Conservation (phyloP, 2,797 vertebrate genomes). For the Chiloscyllium punctatum region DNA sequence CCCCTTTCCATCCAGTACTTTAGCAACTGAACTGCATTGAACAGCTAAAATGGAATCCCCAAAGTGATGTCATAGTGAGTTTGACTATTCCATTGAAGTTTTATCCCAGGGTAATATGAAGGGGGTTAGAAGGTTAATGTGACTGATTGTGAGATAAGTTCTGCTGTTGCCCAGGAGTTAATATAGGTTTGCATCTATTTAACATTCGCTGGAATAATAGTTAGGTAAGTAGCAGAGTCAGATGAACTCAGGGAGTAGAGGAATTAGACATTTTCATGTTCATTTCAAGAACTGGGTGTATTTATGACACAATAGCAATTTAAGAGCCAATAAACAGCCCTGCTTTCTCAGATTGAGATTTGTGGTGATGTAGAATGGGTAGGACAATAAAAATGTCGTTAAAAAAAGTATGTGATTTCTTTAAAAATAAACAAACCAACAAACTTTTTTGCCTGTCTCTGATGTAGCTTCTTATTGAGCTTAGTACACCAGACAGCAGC, state of each 20-base stretch:
- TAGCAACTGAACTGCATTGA: not conserved
- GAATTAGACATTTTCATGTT: not conserved
- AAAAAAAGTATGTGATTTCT: not conserved
- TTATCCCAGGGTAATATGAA: too few relatives aligned
- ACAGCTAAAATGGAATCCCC: not conserved
- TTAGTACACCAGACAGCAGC: not conserved
- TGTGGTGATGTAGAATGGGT: not conserved
- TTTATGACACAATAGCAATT: not conserved
- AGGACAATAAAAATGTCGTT: not conserved
- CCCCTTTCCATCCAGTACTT: not conserved
- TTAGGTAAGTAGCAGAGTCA: too few relatives aligned
- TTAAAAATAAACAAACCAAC: slow-evolving; percentile 3
- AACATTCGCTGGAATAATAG: too few relatives aligned
- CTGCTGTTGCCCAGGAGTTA: too few relatives aligned
- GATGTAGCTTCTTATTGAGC: not conserved
- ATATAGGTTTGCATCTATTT: too few relatives aligned
- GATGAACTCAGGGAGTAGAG: too few relatives aligned
- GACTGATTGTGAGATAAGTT: too few relatives aligned
- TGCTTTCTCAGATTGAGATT: slow-evolving; percentile 2
- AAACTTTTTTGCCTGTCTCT: not conserved
- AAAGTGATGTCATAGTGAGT: not conserved
- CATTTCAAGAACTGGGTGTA: not conserved
- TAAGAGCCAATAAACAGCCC: not conserved
- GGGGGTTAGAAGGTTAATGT: too few relatives aligned
- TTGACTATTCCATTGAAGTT: too few relatives aligned